These are phyloP conservation scores for Heliconius sara DNA, from an alignment of 2,888 invertebrate genomes.

Conservation along the genomic window DNA sequence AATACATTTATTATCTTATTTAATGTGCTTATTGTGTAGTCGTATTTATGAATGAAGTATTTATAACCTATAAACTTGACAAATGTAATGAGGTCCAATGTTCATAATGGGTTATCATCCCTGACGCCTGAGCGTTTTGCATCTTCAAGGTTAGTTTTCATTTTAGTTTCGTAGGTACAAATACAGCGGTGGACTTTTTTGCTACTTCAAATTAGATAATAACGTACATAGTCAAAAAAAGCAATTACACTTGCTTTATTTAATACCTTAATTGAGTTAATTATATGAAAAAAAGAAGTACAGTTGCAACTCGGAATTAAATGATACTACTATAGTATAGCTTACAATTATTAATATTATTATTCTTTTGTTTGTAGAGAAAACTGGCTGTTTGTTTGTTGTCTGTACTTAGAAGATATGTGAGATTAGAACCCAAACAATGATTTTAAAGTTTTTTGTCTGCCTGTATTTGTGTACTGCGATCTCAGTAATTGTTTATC, in stretches of 20 bases:
- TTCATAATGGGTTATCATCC: conserved; percentile 70
- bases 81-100: conserved; percentile 73
- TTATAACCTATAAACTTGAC: conserved; percentile 80
- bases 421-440: no score
- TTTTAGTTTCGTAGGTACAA: conserved; percentile 18
- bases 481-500: no score
- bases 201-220: neutral
- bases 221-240: neutral
- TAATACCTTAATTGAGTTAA: conserved; percentile 11
- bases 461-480: no score
- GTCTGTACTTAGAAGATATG: no score
- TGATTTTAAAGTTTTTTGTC: no score
- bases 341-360: neutral
- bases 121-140: conserved; percentile 55
- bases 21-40: conserved; percentile 53
- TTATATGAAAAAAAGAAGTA: conserved; percentile 14
- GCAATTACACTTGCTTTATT: neutral
- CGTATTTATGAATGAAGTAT: conserved; percentile 52
- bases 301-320: neutral
- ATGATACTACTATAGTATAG: neutral
- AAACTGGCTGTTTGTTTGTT: neutral
- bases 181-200: neutral
- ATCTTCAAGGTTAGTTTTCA: conserved; percentile 64
- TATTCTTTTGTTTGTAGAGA: neutral
- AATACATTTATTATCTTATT: conserved; percentile 52